Base-by-base conservation (phyloP, 2,888 invertebrate genomes). In the Mactromeris polynyma region DNA sequence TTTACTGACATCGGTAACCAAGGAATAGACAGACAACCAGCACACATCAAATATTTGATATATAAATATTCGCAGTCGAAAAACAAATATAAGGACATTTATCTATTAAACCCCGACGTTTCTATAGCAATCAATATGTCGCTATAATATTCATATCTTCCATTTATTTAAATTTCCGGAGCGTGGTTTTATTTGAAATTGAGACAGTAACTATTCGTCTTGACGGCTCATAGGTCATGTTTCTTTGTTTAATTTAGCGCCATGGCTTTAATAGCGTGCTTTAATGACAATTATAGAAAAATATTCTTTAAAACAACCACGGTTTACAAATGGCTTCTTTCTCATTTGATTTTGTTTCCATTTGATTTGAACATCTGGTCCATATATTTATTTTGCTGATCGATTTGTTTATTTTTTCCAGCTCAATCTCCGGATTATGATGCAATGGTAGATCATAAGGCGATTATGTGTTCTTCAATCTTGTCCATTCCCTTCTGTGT, bases 361-460 rank as follows among this genome's bases (percentile, higher is more conserved):
- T 26, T 64, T 64, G 11, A 26, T 64, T 64, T 64, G 31, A 73
- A 73, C 73, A 73, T 73, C 73, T 73, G 73, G 73, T 3, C 36
- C 14, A 11, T 14, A 36, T 17, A 36, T 73, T 73, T 73, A 36
- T 36, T 36, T 73, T 33, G 36, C 4, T 17, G 36, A 33, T 19
- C 11, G 33, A 1, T 11, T 73, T 73, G 73, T 73, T 73, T 73
- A 73, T 73, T 73, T 73, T 73, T 33, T 26, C n/a, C 36, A 17
- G 11, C 73, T 36, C 26, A 26, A 73, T 73, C 73, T 19, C 14
- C 33, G 73, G 73, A 73, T 73, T 73, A 73, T 73, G 36, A 73
- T 36, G 73, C 19, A 73, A 73, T 17, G 1, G 36, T 73, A 36
- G 73, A 73, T 33, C 36, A 19, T 73, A 73, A 73, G 73, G 19